phyloP scores from a whole-genome alignment of 2,888 invertebrate genomes.

The Leptopilina syphax region DNA sequence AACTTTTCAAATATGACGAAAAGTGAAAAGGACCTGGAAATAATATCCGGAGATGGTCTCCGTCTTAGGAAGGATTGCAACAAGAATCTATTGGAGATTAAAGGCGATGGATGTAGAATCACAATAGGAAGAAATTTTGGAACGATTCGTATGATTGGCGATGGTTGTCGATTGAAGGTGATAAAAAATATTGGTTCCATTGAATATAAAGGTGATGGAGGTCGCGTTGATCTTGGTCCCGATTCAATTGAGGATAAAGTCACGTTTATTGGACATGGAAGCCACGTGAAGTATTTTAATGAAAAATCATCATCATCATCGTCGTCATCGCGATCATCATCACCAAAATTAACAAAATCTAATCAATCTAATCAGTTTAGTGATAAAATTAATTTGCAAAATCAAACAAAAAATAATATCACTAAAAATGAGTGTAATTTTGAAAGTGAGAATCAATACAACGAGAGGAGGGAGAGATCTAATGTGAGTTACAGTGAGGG shows the following conservation, averaged over 20 bases:
- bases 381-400: neutral
- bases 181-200: constrained; percentile 65
- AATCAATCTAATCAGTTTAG: neutral
- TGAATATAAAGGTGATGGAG: constrained; percentile 70
- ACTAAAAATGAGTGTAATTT: neutral
- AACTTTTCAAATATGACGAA: neutral
- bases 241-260: constrained; percentile 58
- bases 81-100: constrained; percentile 61
- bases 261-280: constrained; percentile 67
- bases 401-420: neutral
- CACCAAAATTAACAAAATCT: neutral
- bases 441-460: constrained; percentile 7
- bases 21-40: constrained; percentile 46
- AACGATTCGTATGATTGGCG: constrained; percentile 66
- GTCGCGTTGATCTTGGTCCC: constrained; percentile 63
- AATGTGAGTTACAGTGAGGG: neutral
- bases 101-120: constrained; percentile 69
- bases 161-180: constrained; percentile 67
- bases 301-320: constrained; percentile 8
- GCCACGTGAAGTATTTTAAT: constrained; percentile 47
- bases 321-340: neutral
- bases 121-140: constrained; percentile 64
- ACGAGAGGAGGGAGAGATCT: constrained; percentile 18
- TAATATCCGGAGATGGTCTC: constrained; percentile 65
- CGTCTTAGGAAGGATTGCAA: constrained; percentile 62